Base-by-base conservation (phyloP, 2,113 vertebrate species). In the Crypturellus undulatus region DNA sequence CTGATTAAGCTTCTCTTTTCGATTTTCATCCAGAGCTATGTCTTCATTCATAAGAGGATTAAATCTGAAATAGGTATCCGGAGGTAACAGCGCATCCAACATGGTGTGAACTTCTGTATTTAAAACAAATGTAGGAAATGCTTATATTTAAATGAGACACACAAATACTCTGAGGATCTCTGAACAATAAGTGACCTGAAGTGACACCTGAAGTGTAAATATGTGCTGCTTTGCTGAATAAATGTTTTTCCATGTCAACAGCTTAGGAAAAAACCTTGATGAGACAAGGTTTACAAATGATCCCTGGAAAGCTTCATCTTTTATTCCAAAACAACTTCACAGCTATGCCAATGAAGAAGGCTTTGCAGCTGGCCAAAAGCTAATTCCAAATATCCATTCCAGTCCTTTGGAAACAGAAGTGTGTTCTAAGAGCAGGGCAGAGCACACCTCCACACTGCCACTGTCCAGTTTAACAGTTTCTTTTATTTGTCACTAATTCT, bases 31-130 rank as follows among this genome's bases (percentile, higher is more conserved):
- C 91, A 99, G 97, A 86, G 98, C 80, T 96, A 99, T 97, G 34
- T 99, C 99, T 94, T 99, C 99, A 75, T 97, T 98, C 98, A 99
- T 97, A 54, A 98, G 98, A 47, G 99, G 99, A 97, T 99, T 99
- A 97, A 99, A 99, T 96, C 99, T 98, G 98, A 99, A 99, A 43
- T 99, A 99, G 6, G 98, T 98, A 92, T 99, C 95, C 28, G 98
- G 96, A 68, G 99, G 99, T 77, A 99, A 98, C 51, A 99, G 98
- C 24, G 98, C 98, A 76, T 99, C 98, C 70, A 99, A 98, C 98
- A 99, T 99, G 94, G 98, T 97, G 93, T 99, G 99, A 93, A 99
- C 99, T 98, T 99, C 99, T 99, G 97, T 3, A 94, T 89, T 65
- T 93, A 75, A 87, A 95, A 94, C n/a, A 97, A 82, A 91, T 12